Percentiles rank a stretch among this genome's conserved stretches.
Evolutionary conservation across 2,113 vertebrate genomes (phyloP).

Genomic region (Odobenus rosmarus): DNA sequence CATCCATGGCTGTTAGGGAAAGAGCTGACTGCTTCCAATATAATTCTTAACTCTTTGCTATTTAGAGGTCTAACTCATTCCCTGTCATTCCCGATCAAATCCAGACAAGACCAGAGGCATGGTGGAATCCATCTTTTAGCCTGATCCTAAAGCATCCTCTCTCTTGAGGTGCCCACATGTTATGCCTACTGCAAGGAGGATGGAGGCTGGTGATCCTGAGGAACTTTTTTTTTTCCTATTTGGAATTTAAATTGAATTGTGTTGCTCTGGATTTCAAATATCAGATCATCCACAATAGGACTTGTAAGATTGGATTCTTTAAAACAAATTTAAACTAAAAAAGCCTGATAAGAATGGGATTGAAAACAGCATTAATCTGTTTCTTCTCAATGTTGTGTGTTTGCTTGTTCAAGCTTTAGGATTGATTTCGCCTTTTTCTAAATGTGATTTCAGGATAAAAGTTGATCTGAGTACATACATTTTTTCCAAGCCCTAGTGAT

Average conservation of each 20-base stretch:
- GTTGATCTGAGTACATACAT: neutral
- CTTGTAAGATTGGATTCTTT: neutral
- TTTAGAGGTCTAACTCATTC: neutral
- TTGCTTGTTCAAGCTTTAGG: neutral
- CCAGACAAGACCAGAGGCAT: neutral
- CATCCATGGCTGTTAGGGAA: neutral
- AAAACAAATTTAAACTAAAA: neutral
- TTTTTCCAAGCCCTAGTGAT: neutral
- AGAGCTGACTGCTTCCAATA: neutral
- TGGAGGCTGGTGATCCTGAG: neutral
- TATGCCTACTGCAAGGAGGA: neutral
- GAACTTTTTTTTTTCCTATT: neutral
- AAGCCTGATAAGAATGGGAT: neutral
- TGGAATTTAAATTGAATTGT: neutral
- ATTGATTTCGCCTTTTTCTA: neutral
- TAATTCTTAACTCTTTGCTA: neutral
- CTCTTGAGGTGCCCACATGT: neutral
- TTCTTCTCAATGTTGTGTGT: neutral
- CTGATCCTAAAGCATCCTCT: neutral
- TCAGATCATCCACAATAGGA: neutral
- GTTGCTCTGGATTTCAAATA: conserved; percentile 3
- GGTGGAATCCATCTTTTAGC: neutral
- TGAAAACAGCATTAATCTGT: neutral
- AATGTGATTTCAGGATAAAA: conserved; percentile 7
- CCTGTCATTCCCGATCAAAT: neutral